Evolutionary conservation across 2,113 vertebrate species (phyloP), one percentile per base, ranked within the genome.

Genomic region (Mormyrus lacerda): DNA sequence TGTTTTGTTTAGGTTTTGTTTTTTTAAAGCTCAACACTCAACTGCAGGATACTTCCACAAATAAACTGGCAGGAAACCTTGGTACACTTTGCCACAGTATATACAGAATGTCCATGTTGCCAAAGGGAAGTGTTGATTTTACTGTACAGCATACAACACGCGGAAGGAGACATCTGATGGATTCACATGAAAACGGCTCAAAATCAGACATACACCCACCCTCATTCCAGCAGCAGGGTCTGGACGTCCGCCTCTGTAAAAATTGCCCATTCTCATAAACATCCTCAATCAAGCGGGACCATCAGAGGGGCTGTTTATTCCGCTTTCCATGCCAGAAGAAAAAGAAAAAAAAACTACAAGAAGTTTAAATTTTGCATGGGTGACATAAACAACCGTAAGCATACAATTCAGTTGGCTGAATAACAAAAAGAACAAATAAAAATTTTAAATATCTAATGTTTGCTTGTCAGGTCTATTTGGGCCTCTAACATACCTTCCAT

Each of bases 231-330:
- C 88, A 39, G 13, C n/a, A 69, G 10, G 47, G 91, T 88, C 90
- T 89, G 92, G 94, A 93, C 85, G 92, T 93, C 92, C 91, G 90
- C 93, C 91, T 87, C 91, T 91, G 91, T 92, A 94, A 92, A 94
- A 95, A 95, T 95, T 94, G 92, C 92, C 90, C 91, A 89, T 91
- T 92, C 92, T 93, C 93, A 94, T 94, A 95, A 95, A 95, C 95
- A 95, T 95, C 94, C 95, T 95, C 91, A 94, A 94, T 95, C 92
- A 91, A 91, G 91, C 88, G 0, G 82, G 58, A 58, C 85, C 58
- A 73, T 73, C 91, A 91, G 89, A 90, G 35, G 51, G 91, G 91
- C 91, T 92, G 91, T 94, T 94, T 93, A 94, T 91, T 87, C 91
- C 50, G 79, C 88, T 91, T 58, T 42, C 2, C 21, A 88, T 51